Conservation (phyloP, 2,113 vertebrate genomes). For the Fregetta grallaria region DNA sequence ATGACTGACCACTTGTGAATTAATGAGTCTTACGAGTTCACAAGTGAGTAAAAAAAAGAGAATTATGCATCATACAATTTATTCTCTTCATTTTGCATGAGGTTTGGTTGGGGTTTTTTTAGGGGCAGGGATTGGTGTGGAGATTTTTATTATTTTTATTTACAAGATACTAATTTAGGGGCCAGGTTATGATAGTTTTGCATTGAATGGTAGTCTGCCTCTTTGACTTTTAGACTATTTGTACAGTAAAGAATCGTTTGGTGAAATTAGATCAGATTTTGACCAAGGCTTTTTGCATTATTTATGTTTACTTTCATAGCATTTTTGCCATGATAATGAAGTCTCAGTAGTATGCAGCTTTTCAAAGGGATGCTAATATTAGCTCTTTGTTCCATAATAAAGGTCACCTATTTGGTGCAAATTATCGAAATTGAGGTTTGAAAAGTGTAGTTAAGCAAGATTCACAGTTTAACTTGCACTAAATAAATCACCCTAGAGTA, state of each 20-base stretch:
- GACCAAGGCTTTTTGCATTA: not conserved
- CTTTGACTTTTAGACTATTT: not conserved
- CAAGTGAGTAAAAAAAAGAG: not conserved
- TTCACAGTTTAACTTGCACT: not conserved
- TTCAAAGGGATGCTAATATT: not conserved
- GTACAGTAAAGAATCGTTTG: not conserved
- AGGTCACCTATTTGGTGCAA: not conserved
- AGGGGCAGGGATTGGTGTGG: accelerated
- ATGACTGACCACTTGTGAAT: not conserved
- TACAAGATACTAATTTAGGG: not conserved
- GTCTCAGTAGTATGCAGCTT: not conserved
- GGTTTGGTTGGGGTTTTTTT: not conserved
- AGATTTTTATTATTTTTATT: not conserved
- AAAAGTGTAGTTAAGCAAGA: not conserved
- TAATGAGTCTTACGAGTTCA: not conserved
- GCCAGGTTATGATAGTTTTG: not conserved
- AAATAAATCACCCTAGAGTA: not conserved
- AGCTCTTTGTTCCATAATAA: not conserved
- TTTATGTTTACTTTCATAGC: not conserved
- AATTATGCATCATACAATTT: not conserved
- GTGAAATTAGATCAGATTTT: not conserved
- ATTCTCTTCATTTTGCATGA: not conserved
- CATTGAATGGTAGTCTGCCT: not conserved
- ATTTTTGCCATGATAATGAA: not conserved
- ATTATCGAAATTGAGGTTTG: not conserved